Evolutionary conservation across 2,888 invertebrate species (phyloP).

Genomic region (Mellilla xanthometata): DNA sequence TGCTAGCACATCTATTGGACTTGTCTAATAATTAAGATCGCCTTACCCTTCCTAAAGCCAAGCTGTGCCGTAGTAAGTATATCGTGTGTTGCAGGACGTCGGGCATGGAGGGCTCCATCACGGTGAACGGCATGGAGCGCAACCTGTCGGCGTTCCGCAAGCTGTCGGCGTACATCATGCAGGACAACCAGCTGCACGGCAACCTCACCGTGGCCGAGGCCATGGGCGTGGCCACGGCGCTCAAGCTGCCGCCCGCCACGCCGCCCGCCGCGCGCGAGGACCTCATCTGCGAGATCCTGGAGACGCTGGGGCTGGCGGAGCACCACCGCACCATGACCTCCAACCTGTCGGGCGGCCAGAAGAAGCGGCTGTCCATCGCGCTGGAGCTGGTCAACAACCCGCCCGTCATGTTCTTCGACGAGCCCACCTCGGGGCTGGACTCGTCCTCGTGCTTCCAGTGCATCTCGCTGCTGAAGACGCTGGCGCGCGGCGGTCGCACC

Average conservation of each 20-base stretch:
- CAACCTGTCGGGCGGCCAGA: conserved; percentile 96
- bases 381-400: conserved; percentile 97
- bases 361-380: conserved; percentile 97
- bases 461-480: conserved; percentile 92
- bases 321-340: conserved; percentile 95
- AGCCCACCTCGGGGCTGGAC: conserved; percentile 95
- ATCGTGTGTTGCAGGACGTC: conserved; percentile 83
- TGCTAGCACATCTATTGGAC: too few relatives aligned
- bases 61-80: too few relatives aligned
- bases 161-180: conserved; percentile 98
- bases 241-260: conserved; percentile 91
- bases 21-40: too few relatives aligned
- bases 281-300: conserved; percentile 96
- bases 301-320: conserved; percentile 93
- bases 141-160: conserved; percentile 94
- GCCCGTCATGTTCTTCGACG: conserved; percentile 98
- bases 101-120: conserved; percentile 91
- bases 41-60: too few relatives aligned
- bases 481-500: conserved; percentile 95
- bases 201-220: conserved; percentile 97
- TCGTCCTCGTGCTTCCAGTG: conserved; percentile 98
- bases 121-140: conserved; percentile 92
- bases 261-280: conserved; percentile 82
- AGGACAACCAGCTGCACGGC: conserved; percentile 95
- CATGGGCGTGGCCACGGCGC: conserved; percentile 95